phyloP scores from a whole-genome alignment of 1,140 invertebrate species.

The Plodia interpunctella region DNA sequence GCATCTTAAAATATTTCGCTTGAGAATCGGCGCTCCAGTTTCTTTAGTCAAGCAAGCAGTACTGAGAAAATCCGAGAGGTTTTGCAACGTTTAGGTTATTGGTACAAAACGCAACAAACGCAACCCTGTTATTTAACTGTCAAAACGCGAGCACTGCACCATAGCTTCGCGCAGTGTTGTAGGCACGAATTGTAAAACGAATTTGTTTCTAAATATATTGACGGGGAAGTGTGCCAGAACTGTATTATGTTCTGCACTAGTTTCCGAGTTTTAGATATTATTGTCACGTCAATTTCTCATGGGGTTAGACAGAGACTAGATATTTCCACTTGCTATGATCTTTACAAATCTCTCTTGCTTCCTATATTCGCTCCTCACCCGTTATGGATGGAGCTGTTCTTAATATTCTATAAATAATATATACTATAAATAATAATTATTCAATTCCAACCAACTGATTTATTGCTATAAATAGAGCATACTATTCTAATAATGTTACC shows the following conservation, averaged over 20 bases:
- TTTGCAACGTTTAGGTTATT: constrained; percentile 1
- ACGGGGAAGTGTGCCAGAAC: background rate
- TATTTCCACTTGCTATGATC: too few species aligned
- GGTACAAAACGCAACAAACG: constrained; percentile 5
- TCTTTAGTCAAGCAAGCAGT: background rate
- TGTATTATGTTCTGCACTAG: background rate
- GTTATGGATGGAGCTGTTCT: too few species aligned
- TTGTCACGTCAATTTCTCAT: too few species aligned
- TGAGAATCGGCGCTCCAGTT: background rate
- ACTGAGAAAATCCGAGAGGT: constrained; percentile 1
- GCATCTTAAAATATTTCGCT: background rate
- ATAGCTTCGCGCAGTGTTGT: background rate
- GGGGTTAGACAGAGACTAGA: too few species aligned
- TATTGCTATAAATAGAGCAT: too few species aligned
- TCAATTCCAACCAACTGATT: too few species aligned
- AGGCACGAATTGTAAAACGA: constrained; percentile 1
- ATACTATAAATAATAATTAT: too few species aligned
- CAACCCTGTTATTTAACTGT: constrained; percentile 1
- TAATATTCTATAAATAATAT: too few species aligned
- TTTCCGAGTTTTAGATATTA: background rate
- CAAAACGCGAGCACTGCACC: background rate
- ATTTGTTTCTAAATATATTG: constrained; percentile 4
- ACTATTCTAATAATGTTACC: background rate
- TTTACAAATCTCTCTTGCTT: too few species aligned
- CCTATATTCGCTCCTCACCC: too few species aligned